A percentile compares a stretch with the other conserved stretches of the same genome.
Conservation (phyloP, 2,888 invertebrate genomes). For the Hydrotaea diabolus region DNA sequence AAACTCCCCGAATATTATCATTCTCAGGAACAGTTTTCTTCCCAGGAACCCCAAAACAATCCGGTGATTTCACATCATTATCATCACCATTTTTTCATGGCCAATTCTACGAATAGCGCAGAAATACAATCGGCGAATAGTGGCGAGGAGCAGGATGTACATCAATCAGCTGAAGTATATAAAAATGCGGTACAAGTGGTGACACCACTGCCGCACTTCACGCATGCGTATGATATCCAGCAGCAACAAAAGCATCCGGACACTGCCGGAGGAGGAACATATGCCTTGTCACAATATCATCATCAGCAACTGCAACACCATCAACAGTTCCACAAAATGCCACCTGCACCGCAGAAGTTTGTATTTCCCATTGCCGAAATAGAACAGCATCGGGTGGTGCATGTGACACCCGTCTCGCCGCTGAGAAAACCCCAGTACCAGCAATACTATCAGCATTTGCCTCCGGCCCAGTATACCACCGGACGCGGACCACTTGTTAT, state of each 20-base stretch:
- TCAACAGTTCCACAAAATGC: slow-evolving; percentile 45
- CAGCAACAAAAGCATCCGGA: background rate
- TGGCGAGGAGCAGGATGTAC: slow-evolving; percentile 52
- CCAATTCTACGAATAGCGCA: slow-evolving; percentile 59
- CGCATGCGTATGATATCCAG: slow-evolving; percentile 62
- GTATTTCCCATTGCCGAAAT: slow-evolving; percentile 66
- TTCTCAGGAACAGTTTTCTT: slow-evolving; percentile 43
- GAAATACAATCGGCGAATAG: slow-evolving; percentile 40
- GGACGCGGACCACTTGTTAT: slow-evolving; percentile 71
- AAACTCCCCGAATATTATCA: slow-evolving; percentile 52
- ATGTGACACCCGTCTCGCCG: slow-evolving; percentile 67
- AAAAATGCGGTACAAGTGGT: slow-evolving; percentile 45
- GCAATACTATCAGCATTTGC: slow-evolving; percentile 47
- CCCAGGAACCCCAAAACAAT: slow-evolving; percentile 22
- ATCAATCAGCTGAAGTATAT: slow-evolving; percentile 23
- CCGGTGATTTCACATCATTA: slow-evolving; percentile 78
- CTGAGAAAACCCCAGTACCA: slow-evolving; percentile 71
- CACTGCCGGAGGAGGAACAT: background rate
- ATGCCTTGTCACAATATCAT: slow-evolving; percentile 32
- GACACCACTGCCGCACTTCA: slow-evolving; percentile 49
- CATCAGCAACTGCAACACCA: slow-evolving; percentile 22
- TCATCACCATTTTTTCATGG: slow-evolving; percentile 80
- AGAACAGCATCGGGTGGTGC: slow-evolving; percentile 67
- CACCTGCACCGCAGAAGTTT: slow-evolving; percentile 68
- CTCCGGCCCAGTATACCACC: slow-evolving; percentile 62